Evolutionary conservation across 1,140 invertebrate genomes (phyloP).

Genomic region (Bombus picipes): DNA sequence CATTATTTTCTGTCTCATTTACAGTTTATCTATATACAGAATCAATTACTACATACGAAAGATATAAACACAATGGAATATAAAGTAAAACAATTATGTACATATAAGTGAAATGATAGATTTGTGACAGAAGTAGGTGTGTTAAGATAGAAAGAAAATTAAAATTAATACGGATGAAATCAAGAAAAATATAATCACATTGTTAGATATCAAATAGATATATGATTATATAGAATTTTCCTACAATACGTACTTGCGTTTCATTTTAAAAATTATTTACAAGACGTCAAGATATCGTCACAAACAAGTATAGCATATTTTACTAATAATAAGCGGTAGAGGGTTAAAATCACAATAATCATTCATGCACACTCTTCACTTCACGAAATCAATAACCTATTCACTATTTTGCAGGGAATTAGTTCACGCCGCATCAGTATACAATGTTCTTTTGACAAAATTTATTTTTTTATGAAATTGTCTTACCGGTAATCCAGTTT

Average conservation of each 20-base stretch:
- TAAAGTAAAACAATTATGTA: neutral
- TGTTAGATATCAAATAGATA: neutral
- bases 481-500: constrained; percentile 25
- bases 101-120: neutral
- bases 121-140: neutral
- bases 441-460: constrained; percentile 44
- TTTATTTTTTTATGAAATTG: constrained; percentile 40
- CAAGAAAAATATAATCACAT: neutral
- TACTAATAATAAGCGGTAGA: constrained; percentile 44
- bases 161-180: neutral
- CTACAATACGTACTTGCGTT: neutral
- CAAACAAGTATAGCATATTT: neutral
- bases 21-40: neutral
- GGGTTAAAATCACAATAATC: constrained; percentile 60
- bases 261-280: constrained; percentile 28
- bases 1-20: neutral
- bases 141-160: neutral
- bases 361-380: neutral
- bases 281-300: neutral
- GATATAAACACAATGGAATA: neutral
- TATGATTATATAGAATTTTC: neutral
- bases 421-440: constrained; percentile 10
- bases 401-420: neutral
- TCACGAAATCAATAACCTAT: constrained; percentile 19
- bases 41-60: too few species aligned